Evolutionary conservation across 2,113 vertebrate species (phyloP), one percentile per base, ranked within the genome.

Genomic region (Atlantisia rogersi): DNA sequence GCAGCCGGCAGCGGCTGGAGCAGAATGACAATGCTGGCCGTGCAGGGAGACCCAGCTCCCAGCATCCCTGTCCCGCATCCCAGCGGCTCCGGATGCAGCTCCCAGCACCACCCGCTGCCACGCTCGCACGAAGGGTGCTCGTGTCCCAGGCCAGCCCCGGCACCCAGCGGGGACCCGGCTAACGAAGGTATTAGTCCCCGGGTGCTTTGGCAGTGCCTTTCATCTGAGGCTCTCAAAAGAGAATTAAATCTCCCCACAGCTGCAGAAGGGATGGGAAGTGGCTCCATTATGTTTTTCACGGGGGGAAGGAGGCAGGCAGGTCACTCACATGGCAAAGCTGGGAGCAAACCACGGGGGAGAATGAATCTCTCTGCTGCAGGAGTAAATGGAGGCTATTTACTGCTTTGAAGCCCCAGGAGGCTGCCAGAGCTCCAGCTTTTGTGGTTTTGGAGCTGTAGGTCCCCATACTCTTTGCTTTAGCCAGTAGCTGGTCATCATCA

Each of bases 61-160:
- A 1, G n/a, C 69, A 39, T 19, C 11, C 17, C 48, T 7, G 65
- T 28, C 32, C 58, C 2, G 9, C 26, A 13, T 14, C 64, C 3
- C 10, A 1, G 25, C 4, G 1, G 31, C 58, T 46, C 44, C 44
- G 17, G 44, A 19, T 46, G 44, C 44, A 46, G 44, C 44, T 32
- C 80, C 58, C 56, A 11, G 15, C 20, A 7, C 63, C 35, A 26
- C 13, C 10, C 68, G 4, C 10, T 12, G 4, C 60, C 5, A 1
- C 13, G 6, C 1, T 2, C 3, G 2, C 44, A 5, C 0, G 0
- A 9, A 53, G 65, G 22, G 2, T 32, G 39, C 0, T 0, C 4
- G 59, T 69, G 81, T 9, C 59, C 64, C 6, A 24, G 19, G 18
- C 37, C 29, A 37, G 22, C 48, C 48, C 68, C 1, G 1, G 71